Percentiles rank a stretch among this genome's conserved stretches.
phyloP scores from a whole-genome alignment of 2,888 invertebrate genomes.

The Hydrotaea diabolus region DNA sequence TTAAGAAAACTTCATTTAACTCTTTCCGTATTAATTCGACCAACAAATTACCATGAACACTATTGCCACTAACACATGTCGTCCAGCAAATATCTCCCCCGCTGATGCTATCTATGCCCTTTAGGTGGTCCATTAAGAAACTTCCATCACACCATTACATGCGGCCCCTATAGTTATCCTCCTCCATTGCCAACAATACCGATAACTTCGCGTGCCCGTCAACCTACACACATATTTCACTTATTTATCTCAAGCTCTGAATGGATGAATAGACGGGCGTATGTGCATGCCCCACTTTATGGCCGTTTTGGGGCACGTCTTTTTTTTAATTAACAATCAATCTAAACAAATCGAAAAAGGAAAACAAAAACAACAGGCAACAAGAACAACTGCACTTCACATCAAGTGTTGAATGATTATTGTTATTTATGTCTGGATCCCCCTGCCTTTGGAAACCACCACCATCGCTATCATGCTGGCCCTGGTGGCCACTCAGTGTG shows the following conservation, averaged over 20 bases:
- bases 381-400: slow-evolving; percentile 46
- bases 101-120: no score
- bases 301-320: slow-evolving; percentile 40
- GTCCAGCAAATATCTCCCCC: no score
- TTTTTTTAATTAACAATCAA: slow-evolving; percentile 65
- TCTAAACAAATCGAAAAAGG: slow-evolving; percentile 41
- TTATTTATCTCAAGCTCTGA: background rate
- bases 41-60: no score
- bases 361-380: slow-evolving; percentile 46
- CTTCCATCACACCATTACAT: background rate
- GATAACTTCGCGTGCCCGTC: background rate
- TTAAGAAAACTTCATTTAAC: no score
- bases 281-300: slow-evolving; percentile 59
- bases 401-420: slow-evolving; percentile 63
- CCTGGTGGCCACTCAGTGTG: background rate
- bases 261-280: background rate
- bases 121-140: background rate
- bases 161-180: background rate
- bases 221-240: slow-evolving; percentile 9
- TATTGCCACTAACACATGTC: no score
- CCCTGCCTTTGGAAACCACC: background rate
- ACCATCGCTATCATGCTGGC: background rate
- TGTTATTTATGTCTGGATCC: slow-evolving; percentile 42
- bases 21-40: no score
- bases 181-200: no score